Evolutionary conservation across 2,888 invertebrate species (phyloP).

Genomic region (Pycnomerus fuliginosus): DNA sequence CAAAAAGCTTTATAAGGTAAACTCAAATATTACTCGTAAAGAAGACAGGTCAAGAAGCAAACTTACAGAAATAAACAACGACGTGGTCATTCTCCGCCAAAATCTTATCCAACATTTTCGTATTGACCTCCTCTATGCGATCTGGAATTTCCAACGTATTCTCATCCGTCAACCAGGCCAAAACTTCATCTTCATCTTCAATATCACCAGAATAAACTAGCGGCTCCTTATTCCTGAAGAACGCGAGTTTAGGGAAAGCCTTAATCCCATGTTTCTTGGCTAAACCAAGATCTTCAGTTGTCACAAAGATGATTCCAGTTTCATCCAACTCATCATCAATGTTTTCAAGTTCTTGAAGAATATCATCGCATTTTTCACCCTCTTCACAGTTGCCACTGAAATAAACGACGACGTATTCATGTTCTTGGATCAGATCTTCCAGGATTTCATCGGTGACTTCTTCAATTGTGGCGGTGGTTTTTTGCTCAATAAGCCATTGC

Average conservation of each 20-base stretch:
- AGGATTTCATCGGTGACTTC: slow-evolving; percentile 92
- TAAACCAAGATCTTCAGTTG: slow-evolving; percentile 78
- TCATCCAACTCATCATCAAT: slow-evolving; percentile 93
- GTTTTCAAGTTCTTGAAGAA: slow-evolving; percentile 83
- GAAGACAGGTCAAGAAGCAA: slow-evolving; percentile 4
- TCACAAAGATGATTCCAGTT: slow-evolving; percentile 90
- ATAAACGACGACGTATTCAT: slow-evolving; percentile 92
- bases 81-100: slow-evolving; percentile 84
- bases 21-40: neutral
- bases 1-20: no score
- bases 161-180: slow-evolving; percentile 90
- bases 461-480: slow-evolving; percentile 88
- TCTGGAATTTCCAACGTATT: slow-evolving; percentile 89
- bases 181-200: slow-evolving; percentile 87
- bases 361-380: slow-evolving; percentile 82
- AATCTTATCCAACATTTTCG: slow-evolving; percentile 87
- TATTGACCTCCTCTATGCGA: slow-evolving; percentile 89
- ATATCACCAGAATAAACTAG: slow-evolving; percentile 79
- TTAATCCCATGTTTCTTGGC: slow-evolving; percentile 86
- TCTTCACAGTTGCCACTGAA: slow-evolving; percentile 89
- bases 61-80: slow-evolving; percentile 91
- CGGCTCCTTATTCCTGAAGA: slow-evolving; percentile 91
- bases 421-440: slow-evolving; percentile 79
- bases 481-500: slow-evolving; percentile 86
- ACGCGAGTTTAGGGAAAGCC: slow-evolving; percentile 79